Evolutionary conservation across 1,140 invertebrate species (phyloP).

Genomic region (Mizuhopecten yessoensis): DNA sequence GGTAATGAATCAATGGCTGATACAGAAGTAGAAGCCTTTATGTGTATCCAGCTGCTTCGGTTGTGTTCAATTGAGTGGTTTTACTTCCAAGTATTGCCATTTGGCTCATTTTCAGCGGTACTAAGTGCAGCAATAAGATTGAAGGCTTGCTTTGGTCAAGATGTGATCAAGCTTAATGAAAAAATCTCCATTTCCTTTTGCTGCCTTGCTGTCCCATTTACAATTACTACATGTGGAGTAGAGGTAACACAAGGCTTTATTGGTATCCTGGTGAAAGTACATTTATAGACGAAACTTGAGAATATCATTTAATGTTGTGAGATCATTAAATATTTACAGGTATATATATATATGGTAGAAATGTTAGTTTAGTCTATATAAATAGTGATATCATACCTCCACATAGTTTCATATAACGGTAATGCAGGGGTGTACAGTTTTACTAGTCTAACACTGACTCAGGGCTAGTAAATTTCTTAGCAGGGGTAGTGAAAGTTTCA

Average conservation of each 20-base stretch:
- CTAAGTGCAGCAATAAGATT: background rate
- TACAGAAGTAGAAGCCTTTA: background rate
- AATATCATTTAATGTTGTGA: background rate
- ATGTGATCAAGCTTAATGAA: background rate
- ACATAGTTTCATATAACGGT: too few species aligned
- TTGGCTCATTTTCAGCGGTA: background rate
- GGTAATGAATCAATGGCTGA: background rate
- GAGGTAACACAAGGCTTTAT: background rate
- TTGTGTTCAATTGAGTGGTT: background rate
- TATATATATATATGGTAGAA: too few species aligned
- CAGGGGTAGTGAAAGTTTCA: too few species aligned
- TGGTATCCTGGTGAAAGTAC: too few species aligned
- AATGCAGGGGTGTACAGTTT: too few species aligned
- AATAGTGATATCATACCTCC: too few species aligned
- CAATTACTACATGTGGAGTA: background rate
- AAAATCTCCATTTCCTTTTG: background rate
- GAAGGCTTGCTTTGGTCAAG: background rate
- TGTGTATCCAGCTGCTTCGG: background rate
- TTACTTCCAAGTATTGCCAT: background rate
- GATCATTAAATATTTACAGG: too few species aligned
- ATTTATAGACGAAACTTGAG: background rate
- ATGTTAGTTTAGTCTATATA: too few species aligned
- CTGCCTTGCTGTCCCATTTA: background rate
- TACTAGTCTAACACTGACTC: too few species aligned
- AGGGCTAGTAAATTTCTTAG: too few species aligned